Evolutionary conservation across 2,888 invertebrate genomes (phyloP).

Genomic region (Parelbella ahira): DNA sequence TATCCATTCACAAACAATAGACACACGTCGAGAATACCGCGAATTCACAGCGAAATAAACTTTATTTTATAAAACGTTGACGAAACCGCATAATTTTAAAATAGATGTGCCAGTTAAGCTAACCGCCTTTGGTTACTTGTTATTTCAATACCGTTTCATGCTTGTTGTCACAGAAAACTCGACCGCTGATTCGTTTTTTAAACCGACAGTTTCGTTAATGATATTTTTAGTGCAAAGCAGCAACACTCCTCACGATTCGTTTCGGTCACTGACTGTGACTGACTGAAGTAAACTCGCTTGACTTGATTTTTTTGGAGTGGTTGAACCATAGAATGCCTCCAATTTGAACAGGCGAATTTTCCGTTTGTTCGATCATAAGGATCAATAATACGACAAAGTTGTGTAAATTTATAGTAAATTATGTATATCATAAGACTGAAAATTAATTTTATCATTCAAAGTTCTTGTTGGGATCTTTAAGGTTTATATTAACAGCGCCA

Average conservation of each 20-base stretch:
- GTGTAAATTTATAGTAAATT: no score
- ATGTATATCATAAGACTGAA: no score
- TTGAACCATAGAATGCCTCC: slow-evolving; percentile 33
- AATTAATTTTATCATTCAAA: no score
- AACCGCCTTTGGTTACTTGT: slow-evolving; percentile 25
- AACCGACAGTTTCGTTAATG: slow-evolving; percentile 40
- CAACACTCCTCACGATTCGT: slow-evolving; percentile 38
- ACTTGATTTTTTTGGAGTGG: slow-evolving; percentile 38
- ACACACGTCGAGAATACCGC: slow-evolving; percentile 52
- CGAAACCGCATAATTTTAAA: slow-evolving; percentile 30
- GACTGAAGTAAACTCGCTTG: slow-evolving; percentile 36
- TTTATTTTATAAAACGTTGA: slow-evolving; percentile 31
- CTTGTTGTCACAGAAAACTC: slow-evolving; percentile 48
- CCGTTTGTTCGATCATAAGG: no score
- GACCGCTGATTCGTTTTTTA: slow-evolving; percentile 42
- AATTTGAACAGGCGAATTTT: slow-evolving; percentile 9
- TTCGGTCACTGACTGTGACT: slow-evolving; percentile 48
- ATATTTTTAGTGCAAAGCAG: slow-evolving; percentile 49
- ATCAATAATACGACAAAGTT: no score
- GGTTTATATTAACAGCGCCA: slow-evolving; percentile 2
- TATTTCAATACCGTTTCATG: slow-evolving; percentile 35
- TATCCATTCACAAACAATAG: slow-evolving; percentile 63
- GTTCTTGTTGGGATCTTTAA: no score
- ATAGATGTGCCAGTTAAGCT: slow-evolving; percentile 20
- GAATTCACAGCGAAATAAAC: slow-evolving; percentile 46